These are phyloP conservation scores for Nyctereutes procyonoides DNA, from an alignment of 2,113 vertebrate genomes.

Conservation along the genomic window DNA sequence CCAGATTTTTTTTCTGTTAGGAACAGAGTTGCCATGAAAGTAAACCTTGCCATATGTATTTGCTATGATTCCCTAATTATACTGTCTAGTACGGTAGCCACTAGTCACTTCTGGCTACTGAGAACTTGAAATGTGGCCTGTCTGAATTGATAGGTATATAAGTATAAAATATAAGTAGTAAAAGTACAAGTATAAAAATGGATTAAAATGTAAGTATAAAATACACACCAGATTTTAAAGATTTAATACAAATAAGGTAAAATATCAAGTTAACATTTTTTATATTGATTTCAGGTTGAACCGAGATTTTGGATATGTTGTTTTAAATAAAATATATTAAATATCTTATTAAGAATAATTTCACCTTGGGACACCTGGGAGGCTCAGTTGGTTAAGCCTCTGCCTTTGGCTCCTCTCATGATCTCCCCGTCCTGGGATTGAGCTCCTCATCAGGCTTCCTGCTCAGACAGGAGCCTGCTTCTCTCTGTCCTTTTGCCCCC, in stretches of 20 bases:
- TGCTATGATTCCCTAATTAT: neutral
- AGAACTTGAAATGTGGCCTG: neutral
- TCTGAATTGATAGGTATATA: neutral
- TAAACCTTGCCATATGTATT: neutral
- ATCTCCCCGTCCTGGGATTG: too few species aligned
- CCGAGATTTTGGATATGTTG: neutral
- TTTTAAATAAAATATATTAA: neutral
- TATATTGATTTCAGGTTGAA: neutral
- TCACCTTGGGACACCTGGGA: neutral
- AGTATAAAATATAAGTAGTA: neutral
- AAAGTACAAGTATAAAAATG: neutral
- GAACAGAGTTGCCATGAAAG: neutral
- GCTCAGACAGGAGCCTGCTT: too few species aligned
- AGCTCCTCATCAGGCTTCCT: too few species aligned
- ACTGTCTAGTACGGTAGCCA: neutral
- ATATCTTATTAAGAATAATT: neutral
- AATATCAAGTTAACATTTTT: neutral
- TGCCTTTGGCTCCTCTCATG: too few species aligned
- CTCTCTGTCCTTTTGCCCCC: too few species aligned
- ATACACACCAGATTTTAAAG: neutral
- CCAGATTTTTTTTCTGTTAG: neutral
- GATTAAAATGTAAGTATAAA: neutral
- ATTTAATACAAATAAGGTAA: neutral
- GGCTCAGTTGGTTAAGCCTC: too few species aligned
- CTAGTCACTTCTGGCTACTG: neutral